Evolutionary conservation across 2,113 vertebrate genomes (phyloP), one percentile per base, ranked within the genome.

Genomic region (Gracilinanus agilis): DNA sequence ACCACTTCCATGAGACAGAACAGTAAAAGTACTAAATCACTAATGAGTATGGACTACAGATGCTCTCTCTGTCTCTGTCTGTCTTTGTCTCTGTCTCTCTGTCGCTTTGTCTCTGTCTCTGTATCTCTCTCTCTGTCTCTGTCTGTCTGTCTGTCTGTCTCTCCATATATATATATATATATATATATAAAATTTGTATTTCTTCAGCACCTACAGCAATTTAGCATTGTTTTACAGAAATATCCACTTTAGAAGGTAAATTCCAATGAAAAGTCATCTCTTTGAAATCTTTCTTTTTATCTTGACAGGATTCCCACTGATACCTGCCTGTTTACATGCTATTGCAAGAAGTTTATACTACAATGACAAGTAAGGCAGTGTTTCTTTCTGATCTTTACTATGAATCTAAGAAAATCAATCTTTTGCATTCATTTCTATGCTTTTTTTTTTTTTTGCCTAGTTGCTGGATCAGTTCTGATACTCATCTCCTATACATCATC

Each of bases 401-500:
- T 7, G 4, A 92, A 75, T 53, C 27, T 34, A 91, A 25, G 6
- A 53, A 89, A 94, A 88, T 7, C 16, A 44, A 44, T 83, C 53
- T 92, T 95, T 49, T 88, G 67, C 21, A 92, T 92, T 61, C 3
- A 75, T 96, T 75, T 92, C 55, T 6, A 25, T 88, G 0, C 49
- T 24, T 92, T 91, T 96, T 67, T 89, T 96, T 67, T 89, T 96
- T 56, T 92, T 34, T 24, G 5, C 10, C 96, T 95, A 99, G 99
- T 96, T 99, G 99, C 97, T 99, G 99, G 99, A 99, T 99, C 97
- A 99, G 99, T 98, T 99, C 99, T 90, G 99, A 99, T 95, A 99
- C 99, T 0, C 99, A 99, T 27, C 99, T 99, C 49, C 99, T 99
- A 92, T 99, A 99, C 97, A 99, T 99, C 97, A 99, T 99, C 98